Conservation (phyloP, 2,113 vertebrate genomes). For the Jacana jacana region DNA sequence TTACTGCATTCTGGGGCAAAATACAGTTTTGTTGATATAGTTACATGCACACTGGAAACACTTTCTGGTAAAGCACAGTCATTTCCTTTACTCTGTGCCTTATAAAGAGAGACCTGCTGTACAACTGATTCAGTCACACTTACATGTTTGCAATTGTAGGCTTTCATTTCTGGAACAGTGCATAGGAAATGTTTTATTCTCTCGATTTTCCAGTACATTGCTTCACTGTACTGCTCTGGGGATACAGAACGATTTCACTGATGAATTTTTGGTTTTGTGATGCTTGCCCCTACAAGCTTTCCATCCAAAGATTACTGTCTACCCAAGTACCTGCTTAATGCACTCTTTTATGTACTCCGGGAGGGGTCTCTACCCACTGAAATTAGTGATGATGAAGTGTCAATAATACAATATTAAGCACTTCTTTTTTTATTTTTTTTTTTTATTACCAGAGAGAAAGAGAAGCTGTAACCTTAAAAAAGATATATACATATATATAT, state of each 20-base stretch:
- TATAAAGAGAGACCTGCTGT: neutral
- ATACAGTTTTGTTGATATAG: neutral
- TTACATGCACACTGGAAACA: neutral
- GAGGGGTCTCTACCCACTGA: neutral
- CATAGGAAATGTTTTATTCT: neutral
- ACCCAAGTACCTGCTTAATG: neutral
- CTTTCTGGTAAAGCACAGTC: neutral
- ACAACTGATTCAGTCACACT: neutral
- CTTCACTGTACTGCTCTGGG: neutral
- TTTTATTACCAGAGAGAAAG: neutral
- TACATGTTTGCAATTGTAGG: neutral
- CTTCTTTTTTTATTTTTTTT: neutral
- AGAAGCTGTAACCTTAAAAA: neutral
- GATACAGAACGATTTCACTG: neutral
- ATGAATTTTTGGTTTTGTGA: neutral
- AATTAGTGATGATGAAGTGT: fast-evolving
- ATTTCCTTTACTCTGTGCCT: neutral
- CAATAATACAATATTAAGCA: neutral
- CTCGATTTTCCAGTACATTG: neutral
- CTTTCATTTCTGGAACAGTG: neutral
- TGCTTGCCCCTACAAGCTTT: neutral
- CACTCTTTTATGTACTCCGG: neutral
- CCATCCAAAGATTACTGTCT: neutral
- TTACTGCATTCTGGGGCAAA: neutral
- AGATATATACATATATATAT: neutral